A percentile compares a stretch with the other conserved stretches of the same genome.
These are phyloP conservation scores for Spisula solida DNA, from an alignment of 2,888 invertebrate genomes.

Conservation along the genomic window DNA sequence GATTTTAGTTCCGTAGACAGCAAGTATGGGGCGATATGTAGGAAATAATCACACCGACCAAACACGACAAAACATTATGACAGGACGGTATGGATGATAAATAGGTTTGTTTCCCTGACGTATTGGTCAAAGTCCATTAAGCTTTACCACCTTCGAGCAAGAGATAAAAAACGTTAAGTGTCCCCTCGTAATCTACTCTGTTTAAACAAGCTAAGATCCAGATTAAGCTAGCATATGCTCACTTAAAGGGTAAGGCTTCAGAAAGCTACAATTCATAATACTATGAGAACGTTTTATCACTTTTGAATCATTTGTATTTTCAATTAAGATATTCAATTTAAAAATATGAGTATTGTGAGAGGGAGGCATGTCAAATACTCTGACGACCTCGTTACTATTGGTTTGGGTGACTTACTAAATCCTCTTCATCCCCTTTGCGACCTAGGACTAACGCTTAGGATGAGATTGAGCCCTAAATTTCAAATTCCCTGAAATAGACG, in stretches of 20 bases:
- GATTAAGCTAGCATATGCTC: constrained; percentile 48
- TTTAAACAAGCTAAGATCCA: constrained; percentile 54
- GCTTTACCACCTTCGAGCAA: constrained; percentile 35
- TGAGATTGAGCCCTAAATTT: neutral
- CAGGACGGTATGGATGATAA: constrained; percentile 61
- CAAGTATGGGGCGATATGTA: constrained; percentile 43
- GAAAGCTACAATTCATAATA: neutral
- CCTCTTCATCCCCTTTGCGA: too few relatives aligned
- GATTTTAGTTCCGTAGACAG: constrained; percentile 63
- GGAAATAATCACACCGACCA: constrained; percentile 48
- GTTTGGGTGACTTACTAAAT: too few relatives aligned
- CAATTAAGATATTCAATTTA: neutral
- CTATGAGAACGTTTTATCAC: neutral
- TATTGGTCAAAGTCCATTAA: constrained; percentile 65
- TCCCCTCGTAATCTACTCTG: constrained; percentile 49
- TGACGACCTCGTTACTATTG: neutral
- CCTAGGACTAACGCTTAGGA: neutral
- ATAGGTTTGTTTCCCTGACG: constrained; percentile 69
- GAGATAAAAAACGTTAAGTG: constrained; percentile 58
- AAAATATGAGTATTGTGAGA: neutral
- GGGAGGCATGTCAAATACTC: neutral
- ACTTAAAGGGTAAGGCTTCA: neutral
- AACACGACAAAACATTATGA: constrained; percentile 70
- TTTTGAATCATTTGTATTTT: constrained; percentile 8
- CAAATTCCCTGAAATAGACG: neutral